Base-by-base conservation (phyloP, 2,113 vertebrate species). In the Rhombomys opimus region DNA sequence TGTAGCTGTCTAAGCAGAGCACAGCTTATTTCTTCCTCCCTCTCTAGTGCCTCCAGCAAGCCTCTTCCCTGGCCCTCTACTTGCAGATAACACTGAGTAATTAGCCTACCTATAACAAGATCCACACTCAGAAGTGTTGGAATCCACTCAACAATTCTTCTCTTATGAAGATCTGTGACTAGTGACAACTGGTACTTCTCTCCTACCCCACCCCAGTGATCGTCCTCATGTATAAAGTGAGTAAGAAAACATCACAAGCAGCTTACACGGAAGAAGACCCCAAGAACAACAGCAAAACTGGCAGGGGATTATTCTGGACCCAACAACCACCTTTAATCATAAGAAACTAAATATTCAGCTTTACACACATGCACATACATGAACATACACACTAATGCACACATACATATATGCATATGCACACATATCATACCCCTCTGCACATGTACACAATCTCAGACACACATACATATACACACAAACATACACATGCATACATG, bases 191-290 rank as follows among this genome's bases (percentile, higher is more conserved):
- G 5, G 81, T 22, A 94, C 32, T 88, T 92, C 76, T 5, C 73
- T 96, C 32, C 81, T 67, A 86, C 2, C 32, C 46, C 90, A 92
- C 70, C 92, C 67, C 23, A 93, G 50, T 59, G n/a, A 93, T 41
- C 32, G 13, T 82, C 30, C 87, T 94, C 27, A 38, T 14, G 52
- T 76, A 73, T 23, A 76, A 61, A 52, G 22, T 46, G 32, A 90
- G 41, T 89, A 91, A 87, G 63, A 87, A 84, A 95, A 92, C 65
- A 35, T 70, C 27, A 81, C 18, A 59, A 91, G 35, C 17, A 86
- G 54, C 8, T 78, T 73, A 46, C n/a, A 23, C 70, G 93, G 68
- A 95, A 84, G 8, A 95, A 80, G 46, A 38, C 22, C 46, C 27
- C 20, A 91, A 57, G 7, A 92, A 32, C 52, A 93, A 93, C 88